These are phyloP conservation scores for Boulengeromyrus knoepffleri DNA, from an alignment of 2,113 vertebrate species.

Conservation along the genomic window DNA sequence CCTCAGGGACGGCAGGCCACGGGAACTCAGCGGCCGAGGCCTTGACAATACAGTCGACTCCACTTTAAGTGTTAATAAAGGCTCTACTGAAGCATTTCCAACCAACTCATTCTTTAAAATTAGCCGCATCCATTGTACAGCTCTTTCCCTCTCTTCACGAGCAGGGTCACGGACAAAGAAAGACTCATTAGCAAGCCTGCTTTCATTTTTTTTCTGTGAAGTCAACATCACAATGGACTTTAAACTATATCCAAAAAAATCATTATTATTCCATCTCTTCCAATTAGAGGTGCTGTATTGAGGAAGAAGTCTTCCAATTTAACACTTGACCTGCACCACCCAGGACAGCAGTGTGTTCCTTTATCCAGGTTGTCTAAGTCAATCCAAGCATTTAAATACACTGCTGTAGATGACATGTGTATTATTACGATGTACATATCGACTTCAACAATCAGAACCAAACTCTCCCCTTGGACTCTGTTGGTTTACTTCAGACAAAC, in stretches of 20 bases:
- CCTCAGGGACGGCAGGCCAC: background rate
- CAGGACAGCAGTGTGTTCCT: background rate
- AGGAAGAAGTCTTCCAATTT: background rate
- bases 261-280: background rate
- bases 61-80: background rate
- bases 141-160: background rate
- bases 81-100: background rate
- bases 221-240: background rate
- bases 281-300: background rate
- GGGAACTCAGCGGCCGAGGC: background rate
- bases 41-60: background rate
- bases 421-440: background rate
- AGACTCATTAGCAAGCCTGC: background rate
- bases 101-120: background rate
- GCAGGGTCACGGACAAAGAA: background rate
- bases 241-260: background rate
- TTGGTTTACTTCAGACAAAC: background rate
- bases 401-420: background rate
- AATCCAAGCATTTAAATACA: constrained; percentile 1
- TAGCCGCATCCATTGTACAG: background rate
- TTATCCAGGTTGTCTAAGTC: background rate
- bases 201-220: background rate
- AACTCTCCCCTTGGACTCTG: background rate
- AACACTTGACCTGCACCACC: background rate
- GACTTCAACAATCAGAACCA: background rate